Evolutionary conservation across 2,797 vertebrate genomes (phyloP).

Genomic region (Hoplostethus mediterraneus): DNA sequence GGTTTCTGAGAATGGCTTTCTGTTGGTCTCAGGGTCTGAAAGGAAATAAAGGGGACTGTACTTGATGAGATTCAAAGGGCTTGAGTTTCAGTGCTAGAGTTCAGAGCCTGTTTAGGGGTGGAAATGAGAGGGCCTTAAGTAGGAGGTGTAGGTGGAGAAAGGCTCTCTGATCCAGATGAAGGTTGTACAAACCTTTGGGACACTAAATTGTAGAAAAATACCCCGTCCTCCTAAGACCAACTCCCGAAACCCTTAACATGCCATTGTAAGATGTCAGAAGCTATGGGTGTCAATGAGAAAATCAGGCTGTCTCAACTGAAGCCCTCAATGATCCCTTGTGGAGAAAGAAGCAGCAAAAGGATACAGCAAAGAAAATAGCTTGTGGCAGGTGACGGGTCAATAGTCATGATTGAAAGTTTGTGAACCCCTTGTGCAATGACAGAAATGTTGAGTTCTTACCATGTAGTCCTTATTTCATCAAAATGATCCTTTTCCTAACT

Average conservation of each 20-base stretch:
- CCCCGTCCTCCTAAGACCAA: neutral
- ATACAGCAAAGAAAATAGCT: neutral
- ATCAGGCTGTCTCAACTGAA: neutral
- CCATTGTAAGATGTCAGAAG: neutral
- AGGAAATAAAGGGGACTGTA: conserved; percentile 37
- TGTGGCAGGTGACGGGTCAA: neutral
- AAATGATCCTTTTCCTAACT: no score
- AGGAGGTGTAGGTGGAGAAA: no score
- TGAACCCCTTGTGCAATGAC: no score
- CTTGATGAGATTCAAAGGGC: conserved; percentile 6
- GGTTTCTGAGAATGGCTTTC: conserved; percentile 89
- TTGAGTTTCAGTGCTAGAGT: neutral
- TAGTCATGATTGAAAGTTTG: no score
- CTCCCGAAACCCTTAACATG: neutral
- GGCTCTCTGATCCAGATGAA: no score
- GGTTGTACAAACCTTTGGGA: no score
- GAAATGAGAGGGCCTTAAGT: neutral
- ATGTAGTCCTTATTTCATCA: no score
- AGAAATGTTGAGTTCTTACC: no score
- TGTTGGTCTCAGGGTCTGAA: conserved; percentile 88
- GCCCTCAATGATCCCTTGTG: neutral
- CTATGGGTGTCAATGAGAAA: neutral
- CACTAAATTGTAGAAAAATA: no score
- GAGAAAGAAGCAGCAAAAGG: neutral
- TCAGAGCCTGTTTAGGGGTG: neutral